A percentile compares a stretch with the other conserved stretches of the same genome.
These are phyloP conservation scores for Hydrolagus colliei DNA, from an alignment of 2,797 vertebrate genomes.

Conservation along the genomic window DNA sequence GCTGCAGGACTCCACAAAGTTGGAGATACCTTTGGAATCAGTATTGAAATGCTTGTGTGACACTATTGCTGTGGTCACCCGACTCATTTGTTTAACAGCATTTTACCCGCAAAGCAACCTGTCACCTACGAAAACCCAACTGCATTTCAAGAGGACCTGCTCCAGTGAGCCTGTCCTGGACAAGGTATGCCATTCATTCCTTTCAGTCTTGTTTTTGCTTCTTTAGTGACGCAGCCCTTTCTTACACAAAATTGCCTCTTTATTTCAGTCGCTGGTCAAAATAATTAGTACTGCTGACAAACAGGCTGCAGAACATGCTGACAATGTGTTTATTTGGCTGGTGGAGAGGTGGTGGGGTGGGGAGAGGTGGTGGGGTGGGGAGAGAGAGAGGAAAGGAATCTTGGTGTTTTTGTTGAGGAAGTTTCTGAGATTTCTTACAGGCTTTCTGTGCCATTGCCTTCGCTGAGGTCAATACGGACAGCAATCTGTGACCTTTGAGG, in stretches of 20 bases:
- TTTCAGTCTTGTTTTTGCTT: neutral
- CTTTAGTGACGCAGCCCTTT: constrained; percentile 12
- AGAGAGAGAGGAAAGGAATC: neutral
- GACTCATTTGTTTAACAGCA: neutral
- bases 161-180: neutral
- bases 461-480: neutral
- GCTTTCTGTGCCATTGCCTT: neutral
- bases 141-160: neutral
- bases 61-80: neutral
- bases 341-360: too few relatives aligned
- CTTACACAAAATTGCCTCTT: neutral
- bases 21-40: neutral
- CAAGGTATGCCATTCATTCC: neutral
- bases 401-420: neutral
- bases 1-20: too few relatives aligned
- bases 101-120: neutral
- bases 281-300: neutral
- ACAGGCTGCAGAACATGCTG: neutral
- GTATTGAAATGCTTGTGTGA: neutral
- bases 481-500: neutral
- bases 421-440: neutral
- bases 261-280: neutral
- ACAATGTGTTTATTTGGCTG: neutral
- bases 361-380: too few relatives aligned
- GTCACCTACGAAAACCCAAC: neutral